Percentiles rank a stretch among this genome's conserved stretches.
Conservation (phyloP, 2,113 vertebrate genomes). For the Cacatua alba region DNA sequence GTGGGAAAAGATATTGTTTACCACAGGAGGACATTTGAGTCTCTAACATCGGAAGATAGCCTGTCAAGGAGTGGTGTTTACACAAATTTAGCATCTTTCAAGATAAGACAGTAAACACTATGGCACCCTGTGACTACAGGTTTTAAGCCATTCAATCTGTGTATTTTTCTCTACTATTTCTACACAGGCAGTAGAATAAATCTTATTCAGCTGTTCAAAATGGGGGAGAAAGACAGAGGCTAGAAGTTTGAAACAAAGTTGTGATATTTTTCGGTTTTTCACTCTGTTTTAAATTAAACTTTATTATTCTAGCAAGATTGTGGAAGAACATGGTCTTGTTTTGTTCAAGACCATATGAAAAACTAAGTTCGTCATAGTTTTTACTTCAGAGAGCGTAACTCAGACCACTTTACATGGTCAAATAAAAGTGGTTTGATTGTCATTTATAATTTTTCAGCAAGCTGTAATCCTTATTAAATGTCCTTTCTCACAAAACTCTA, state of each 20-base stretch:
- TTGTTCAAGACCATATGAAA: not conserved
- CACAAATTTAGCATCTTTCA: not conserved
- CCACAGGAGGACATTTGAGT: not conserved
- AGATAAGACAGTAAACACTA: not conserved
- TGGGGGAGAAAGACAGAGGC: fast-evolving
- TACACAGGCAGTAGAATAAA: not conserved
- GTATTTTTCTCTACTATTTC: not conserved
- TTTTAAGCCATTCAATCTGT: not conserved
- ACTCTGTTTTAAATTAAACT: not conserved
- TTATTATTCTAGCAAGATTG: not conserved
- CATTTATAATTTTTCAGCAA: not conserved
- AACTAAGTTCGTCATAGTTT: not conserved
- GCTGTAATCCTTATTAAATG: not conserved
- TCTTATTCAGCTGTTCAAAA: not conserved
- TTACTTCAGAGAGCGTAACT: not conserved
- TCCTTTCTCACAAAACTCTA: not conserved
- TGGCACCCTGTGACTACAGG: not conserved
- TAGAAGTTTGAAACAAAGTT: not conserved
- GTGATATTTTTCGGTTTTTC: not conserved
- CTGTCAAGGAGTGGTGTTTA: not conserved
- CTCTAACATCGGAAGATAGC: not conserved
- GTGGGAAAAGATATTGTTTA: not conserved
- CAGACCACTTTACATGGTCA: not conserved
- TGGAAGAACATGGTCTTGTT: not conserved
- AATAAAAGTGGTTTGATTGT: not conserved